Evolutionary conservation across 2,797 vertebrate species (phyloP).

Genomic region (Sebastes steindachneri): DNA sequence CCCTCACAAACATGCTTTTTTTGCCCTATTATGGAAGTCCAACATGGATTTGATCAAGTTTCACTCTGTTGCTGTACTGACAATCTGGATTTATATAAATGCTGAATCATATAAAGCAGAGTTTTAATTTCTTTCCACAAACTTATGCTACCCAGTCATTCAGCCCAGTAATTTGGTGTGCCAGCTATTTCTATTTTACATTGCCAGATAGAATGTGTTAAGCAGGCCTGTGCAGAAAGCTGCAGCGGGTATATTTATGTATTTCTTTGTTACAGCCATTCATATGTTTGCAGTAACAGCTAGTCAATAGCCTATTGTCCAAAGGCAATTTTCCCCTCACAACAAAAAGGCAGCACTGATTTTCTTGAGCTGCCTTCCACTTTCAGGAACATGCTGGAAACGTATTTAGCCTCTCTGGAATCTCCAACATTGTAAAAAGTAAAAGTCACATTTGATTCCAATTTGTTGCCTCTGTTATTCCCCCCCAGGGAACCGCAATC

Average conservation of each 20-base stretch:
- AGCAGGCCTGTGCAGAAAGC: slow-evolving; percentile 25
- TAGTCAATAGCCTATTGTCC: slow-evolving; percentile 60
- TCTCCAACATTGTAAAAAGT: slow-evolving; percentile 56
- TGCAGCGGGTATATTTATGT: slow-evolving; percentile 32
- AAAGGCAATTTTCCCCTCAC: slow-evolving; percentile 59
- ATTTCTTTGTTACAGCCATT: slow-evolving; percentile 46
- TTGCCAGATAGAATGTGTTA: slow-evolving; percentile 37
- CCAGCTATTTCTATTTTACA: slow-evolving; percentile 35
- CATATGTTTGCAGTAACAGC: slow-evolving; percentile 50
- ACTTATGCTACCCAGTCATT: slow-evolving; percentile 32
- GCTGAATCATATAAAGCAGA: slow-evolving; percentile 47
- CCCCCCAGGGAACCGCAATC: slow-evolving; percentile 50
- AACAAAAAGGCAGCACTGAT: slow-evolving; percentile 35
- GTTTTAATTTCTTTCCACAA: slow-evolving; percentile 49
- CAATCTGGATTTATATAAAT: slow-evolving; percentile 53
- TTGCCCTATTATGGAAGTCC: slow-evolving; percentile 5
- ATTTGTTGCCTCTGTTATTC: slow-evolving; percentile 45
- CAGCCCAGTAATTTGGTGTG: slow-evolving; percentile 11
- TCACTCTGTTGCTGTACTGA: slow-evolving; percentile 30
- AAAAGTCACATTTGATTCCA: slow-evolving; percentile 63
- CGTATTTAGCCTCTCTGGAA: slow-evolving; percentile 43
- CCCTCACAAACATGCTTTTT: not conserved
- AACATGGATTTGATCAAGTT: slow-evolving; percentile 32
- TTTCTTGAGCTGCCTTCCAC: slow-evolving; percentile 44
- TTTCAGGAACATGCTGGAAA: slow-evolving; percentile 57